phyloP scores from a whole-genome alignment of 2,113 vertebrate genomes.

The Cnemophilus loriae region DNA sequence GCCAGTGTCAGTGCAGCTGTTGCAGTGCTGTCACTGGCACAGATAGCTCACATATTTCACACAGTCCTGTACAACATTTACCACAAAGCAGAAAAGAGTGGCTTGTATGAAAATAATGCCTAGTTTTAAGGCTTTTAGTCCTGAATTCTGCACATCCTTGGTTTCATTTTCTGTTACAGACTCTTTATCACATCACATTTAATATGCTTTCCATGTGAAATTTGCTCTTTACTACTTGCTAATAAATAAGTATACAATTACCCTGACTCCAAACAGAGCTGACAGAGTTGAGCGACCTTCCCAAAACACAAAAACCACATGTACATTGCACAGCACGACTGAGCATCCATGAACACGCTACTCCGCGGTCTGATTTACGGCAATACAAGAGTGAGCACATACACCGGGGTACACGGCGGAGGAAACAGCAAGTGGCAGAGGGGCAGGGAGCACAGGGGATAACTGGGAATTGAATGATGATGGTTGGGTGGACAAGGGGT shows the following conservation, averaged over 20 bases:
- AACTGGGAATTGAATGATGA: neutral
- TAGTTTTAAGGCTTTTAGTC: neutral
- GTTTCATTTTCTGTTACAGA: neutral
- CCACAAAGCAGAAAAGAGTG: neutral
- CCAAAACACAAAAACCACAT: neutral
- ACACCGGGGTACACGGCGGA: rapidly evolving
- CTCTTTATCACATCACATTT: neutral
- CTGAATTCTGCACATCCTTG: neutral
- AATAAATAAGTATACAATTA: constrained; percentile 11
- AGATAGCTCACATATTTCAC: neutral
- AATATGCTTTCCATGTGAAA: neutral
- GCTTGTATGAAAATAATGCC: neutral
- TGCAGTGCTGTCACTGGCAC: neutral
- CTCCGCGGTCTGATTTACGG: neutral
- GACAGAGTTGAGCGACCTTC: neutral
- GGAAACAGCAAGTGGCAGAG: neutral
- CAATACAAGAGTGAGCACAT: neutral
- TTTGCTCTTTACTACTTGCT: neutral
- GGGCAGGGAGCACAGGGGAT: neutral
- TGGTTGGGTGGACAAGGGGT: neutral
- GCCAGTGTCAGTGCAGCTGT: neutral
- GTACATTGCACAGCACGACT: neutral
- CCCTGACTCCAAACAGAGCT: neutral
- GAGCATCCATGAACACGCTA: neutral
- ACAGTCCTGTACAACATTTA: neutral